Conservation (phyloP, 2,797 vertebrate species). For the Manis javanica region DNA sequence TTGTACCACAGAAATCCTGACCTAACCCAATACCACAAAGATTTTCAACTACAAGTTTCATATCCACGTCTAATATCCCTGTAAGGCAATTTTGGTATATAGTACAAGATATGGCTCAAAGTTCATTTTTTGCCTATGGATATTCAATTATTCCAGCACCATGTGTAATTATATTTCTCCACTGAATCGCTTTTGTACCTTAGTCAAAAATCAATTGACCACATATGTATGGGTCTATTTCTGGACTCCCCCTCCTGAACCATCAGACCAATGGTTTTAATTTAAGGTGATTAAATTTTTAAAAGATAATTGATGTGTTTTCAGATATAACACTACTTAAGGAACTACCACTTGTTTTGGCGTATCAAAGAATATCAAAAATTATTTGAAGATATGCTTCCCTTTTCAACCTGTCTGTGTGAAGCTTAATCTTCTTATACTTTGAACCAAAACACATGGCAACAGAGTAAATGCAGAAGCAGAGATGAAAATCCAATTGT, state of each 20-base stretch:
- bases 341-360: background rate
- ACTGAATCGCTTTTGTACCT: background rate
- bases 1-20: background rate
- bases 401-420: background rate
- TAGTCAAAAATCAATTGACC: background rate
- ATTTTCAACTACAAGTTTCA: background rate
- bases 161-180: background rate
- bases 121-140: background rate
- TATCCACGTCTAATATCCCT: background rate
- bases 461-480: background rate
- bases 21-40: background rate
- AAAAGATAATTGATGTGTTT: background rate
- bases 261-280: background rate
- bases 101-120: background rate
- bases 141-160: conserved; percentile 20
- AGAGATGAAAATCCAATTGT: background rate
- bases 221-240: background rate
- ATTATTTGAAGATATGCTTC: background rate
- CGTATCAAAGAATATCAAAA: conserved; percentile 24
- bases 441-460: background rate
- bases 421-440: background rate
- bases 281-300: background rate
- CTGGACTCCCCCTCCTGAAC: background rate
- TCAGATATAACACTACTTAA: background rate
- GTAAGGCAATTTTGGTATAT: background rate